These are phyloP conservation scores for Carcinoscorpius rotundicauda DNA, from an alignment of 1,140 invertebrate species.

Conservation along the genomic window DNA sequence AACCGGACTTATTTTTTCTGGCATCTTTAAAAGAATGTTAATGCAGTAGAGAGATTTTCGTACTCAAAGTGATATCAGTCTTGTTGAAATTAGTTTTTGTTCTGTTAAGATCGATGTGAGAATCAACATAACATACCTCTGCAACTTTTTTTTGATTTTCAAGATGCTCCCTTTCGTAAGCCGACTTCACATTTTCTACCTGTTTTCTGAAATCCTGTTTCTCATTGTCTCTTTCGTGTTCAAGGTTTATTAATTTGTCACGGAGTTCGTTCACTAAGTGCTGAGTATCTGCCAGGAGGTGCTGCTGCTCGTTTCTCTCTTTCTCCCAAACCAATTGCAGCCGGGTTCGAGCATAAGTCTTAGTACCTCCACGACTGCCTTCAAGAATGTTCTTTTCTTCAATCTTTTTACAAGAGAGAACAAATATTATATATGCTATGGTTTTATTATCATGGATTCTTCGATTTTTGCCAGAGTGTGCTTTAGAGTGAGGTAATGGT, in stretches of 20 bases:
- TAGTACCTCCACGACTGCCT: slow-evolving; percentile 43
- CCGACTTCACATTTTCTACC: slow-evolving; percentile 66
- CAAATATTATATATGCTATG: no score
- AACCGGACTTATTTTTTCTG: no score
- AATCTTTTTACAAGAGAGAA: slow-evolving; percentile 26
- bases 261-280: slow-evolving; percentile 71
- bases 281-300: slow-evolving; percentile 77
- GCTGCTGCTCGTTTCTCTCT: slow-evolving; percentile 81
- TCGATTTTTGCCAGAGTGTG: no score
- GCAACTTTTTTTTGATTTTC: slow-evolving; percentile 71
- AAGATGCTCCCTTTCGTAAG: slow-evolving; percentile 74
- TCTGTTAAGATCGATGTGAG: no score
- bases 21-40: no score
- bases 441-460: no score
- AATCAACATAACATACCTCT: slow-evolving; percentile 28
- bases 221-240: slow-evolving; percentile 77
- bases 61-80: no score
- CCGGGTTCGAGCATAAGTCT: slow-evolving; percentile 68
- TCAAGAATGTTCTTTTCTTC: slow-evolving; percentile 38
- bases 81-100: no score
- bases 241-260: slow-evolving; percentile 44
- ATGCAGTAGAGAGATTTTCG: no score
- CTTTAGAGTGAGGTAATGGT: no score
- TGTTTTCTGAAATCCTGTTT: slow-evolving; percentile 69
- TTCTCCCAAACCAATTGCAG: slow-evolving; percentile 93